Conservation (phyloP, 2,888 invertebrate genomes). For the Campaea margaritaria region DNA sequence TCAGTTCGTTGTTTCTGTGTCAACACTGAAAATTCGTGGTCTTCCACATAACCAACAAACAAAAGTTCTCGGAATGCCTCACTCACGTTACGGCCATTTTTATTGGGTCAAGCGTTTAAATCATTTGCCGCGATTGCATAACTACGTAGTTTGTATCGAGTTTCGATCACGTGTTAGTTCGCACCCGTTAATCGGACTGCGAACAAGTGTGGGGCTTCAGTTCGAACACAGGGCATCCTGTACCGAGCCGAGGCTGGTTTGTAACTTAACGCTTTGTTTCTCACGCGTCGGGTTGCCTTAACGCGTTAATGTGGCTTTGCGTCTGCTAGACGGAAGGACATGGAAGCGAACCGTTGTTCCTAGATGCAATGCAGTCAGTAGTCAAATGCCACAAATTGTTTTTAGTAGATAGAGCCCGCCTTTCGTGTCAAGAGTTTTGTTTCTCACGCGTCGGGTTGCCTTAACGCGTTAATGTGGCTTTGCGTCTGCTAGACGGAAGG, state of each 20-base stretch:
- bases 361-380: constrained; percentile 6
- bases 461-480: constrained; percentile 49
- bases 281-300: constrained; percentile 59
- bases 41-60: constrained; percentile 30
- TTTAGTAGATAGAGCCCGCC: no score
- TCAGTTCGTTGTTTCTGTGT: constrained; percentile 21
- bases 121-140: constrained; percentile 57
- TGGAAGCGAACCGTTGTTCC: constrained; percentile 14
- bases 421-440: no score
- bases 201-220: constrained; percentile 53
- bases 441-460: constrained; percentile 62
- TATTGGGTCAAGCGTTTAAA: constrained; percentile 61
- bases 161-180: constrained; percentile 57
- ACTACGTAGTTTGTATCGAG: constrained; percentile 51
- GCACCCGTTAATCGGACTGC: constrained; percentile 56
- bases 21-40: constrained; percentile 22
- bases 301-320: constrained; percentile 47
- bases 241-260: constrained; percentile 45
- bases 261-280: constrained; percentile 62
- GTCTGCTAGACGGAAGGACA: constrained; percentile 26
- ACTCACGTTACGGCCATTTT: constrained; percentile 42
- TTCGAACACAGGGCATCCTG: constrained; percentile 47
- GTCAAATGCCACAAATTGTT: no score
- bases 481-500: constrained; percentile 29
- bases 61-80: constrained; percentile 41